Base-by-base conservation (phyloP, 1,140 invertebrate genomes). In the Maconellicoccus hirsutus region DNA sequence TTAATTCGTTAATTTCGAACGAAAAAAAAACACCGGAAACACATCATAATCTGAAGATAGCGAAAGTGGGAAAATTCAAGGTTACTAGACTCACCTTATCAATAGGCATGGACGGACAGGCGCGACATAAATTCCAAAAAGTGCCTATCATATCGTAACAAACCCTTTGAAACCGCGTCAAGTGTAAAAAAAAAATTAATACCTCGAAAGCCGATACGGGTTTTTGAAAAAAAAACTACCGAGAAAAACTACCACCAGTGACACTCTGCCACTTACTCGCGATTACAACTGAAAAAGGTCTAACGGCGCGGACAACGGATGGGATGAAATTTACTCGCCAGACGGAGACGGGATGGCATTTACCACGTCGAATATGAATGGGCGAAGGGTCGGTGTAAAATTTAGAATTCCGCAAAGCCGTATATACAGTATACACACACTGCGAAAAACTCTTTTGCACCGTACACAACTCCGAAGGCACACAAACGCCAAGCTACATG, bases 81-180 rank as follows among this genome's bases (percentile, higher is more conserved):
- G 42, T 52, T 52, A 66, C 12, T 33, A 19, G 71, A 73, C 77
- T 86, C 84, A 93, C 91, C 90, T 93, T 93, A 83, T 93, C 91
- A 79, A 92, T 89, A 79, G 91, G 90, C 89, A 92, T 92, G 81
- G 91, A 91, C 80, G 91, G 91, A 83, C 91, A 93, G 83, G 91
- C 90, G 83, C 91, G 88, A 84, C 91, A 93, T 82, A 93, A 84
- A 83, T 92, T 93, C 89, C 90, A 92, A 84, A 93, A 93, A 85
- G 91, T 92, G 82, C 91, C 91, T 84, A 93, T 92, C 90, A 93
- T 93, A 82, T 8, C 25, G 22, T 25, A 66, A 10, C 22, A 23
- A 83, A 10, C n/a, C n/a, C n/a, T n/a, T 42, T 59, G 3, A 59
- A 4, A 59, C 21, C 3, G 21, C 16, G 52, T 7, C 16, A 3